Evolutionary conservation across 2,888 invertebrate species (phyloP), one percentile per base, ranked within the genome.

Genomic region (Caenorhabditis zanzibari): DNA sequence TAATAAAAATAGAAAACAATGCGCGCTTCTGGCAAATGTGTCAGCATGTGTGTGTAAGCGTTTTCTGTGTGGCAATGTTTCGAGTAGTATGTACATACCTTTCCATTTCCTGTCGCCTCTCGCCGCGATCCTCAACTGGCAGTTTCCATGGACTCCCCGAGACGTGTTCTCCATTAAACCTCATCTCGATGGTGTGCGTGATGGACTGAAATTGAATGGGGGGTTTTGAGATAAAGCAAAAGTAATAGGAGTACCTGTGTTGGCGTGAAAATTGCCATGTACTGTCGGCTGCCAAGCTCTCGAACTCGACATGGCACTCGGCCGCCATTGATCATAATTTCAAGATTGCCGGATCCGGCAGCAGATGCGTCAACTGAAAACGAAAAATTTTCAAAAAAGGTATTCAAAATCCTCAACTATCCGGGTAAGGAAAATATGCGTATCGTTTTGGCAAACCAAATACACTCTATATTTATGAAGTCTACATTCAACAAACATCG

Each of bases 321-420:
- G 5, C 97, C 96, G 49, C 97, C 97, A 92, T 97, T 97, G 10
- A 97, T 97, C 86, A 97, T 95, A 88, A 98, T 96, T 93, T 98
- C 98, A 88, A 98, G 93, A 93, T 97, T 97, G 19, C 98, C 98
- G 3, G 97, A 96, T 47, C 98, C 98, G n/a, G 98, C 97, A 87
- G 95, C 95, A 81, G 96, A 96, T 76, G 97, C 97, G 93, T 98
- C 97, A 93, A 98, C 97, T 97, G 92, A 49, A 93, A 92, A 52
- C 16, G 14, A 26, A 28, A 59, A 26, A 24, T 35, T 49, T 54
- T 49, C 28, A 41, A 14, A 3, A 44, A 16, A 44, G 2, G 16
- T n/a, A 16, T 47, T n/a, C n/a, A n/a, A 10, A 47, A n/a, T 19
- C 47, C 47, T 19, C 32, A 32, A 52, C 41, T 38, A 38, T 38